Evolutionary conservation across 2,113 vertebrate genomes (phyloP), one percentile per base, ranked within the genome.

Genomic region (Mungos mungo): DNA sequence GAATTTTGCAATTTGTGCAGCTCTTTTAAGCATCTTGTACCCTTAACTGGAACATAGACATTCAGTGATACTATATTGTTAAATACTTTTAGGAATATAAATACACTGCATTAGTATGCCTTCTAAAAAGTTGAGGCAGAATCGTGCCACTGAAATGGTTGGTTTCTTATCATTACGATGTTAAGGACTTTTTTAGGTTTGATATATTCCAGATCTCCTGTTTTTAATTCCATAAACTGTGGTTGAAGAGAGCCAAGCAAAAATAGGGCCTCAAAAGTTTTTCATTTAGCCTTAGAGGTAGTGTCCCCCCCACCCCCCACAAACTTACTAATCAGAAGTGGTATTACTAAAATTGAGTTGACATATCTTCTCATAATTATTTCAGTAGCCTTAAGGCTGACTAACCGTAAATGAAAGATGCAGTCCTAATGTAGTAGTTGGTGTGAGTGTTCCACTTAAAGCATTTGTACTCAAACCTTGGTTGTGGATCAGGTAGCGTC

Each of bases 201-300:
- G 47, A 71, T 93, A 54, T 74, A 63, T 71, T 80, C 2, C 23
- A 76, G 12, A 87, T 93, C 97, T 97, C 88, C 29, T 90, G 1
- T 87, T 93, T 94, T 90, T 95, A 66, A 71, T 18, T 95, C 97
- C 13, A 88, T 91, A 88, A 87, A 93, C 88, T 96, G 38, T 97
- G 18, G 18, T 69, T 91, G 31, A 86, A 69, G 54, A 5, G 3
- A 45, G 50, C 33, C 65, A 88, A 86, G 9, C 35, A 68, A 93
- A 93, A 96, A 45, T 35, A 82, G 27, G 31, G 13, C 25, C 33
- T 72, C 13, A 69, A 33, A 98, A 96, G 0, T 47, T 77, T 94
- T 84, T 95, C 45, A 50, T 86, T 90, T 81, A 94, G 25, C 54
- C 35, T 96, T 94, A 68, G 8, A 52, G 52, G 45, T 96, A 91